Evolutionary conservation across 2,888 invertebrate species (phyloP).

Genomic region (Ethmia dodecea): DNA sequence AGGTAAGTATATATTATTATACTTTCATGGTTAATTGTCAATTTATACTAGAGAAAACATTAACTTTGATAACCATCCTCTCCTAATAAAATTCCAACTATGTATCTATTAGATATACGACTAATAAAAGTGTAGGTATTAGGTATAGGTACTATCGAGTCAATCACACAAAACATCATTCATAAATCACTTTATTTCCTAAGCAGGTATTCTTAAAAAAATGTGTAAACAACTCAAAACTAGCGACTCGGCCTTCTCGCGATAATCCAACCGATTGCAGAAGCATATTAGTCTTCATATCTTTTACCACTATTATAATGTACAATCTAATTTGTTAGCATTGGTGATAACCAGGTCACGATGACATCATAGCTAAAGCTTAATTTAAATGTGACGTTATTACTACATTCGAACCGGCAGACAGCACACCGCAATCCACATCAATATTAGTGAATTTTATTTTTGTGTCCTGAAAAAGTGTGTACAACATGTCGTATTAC

Average conservation of each 20-base stretch:
- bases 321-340: conserved; percentile 27
- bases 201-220: too few relatives aligned
- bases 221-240: conserved; percentile 19
- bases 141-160: too few relatives aligned
- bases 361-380: conserved; percentile 63
- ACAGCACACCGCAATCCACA: conserved; percentile 22
- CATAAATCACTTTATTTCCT: too few relatives aligned
- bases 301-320: too few relatives aligned
- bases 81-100: too few relatives aligned
- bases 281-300: conserved; percentile 8
- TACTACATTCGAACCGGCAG: conserved; percentile 46
- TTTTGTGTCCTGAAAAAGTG: not conserved
- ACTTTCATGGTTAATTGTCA: too few relatives aligned
- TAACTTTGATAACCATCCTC: too few relatives aligned
- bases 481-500: conserved; percentile 45
- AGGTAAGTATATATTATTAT: too few relatives aligned
- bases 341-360: conserved; percentile 53
- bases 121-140: too few relatives aligned
- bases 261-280: conserved; percentile 31
- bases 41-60: too few relatives aligned
- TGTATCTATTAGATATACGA: too few relatives aligned
- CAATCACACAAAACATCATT: too few relatives aligned
- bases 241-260: conserved; percentile 26
- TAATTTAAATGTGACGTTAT: conserved; percentile 70
- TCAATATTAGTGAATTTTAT: not conserved